Evolutionary conservation across 2,113 vertebrate genomes (phyloP), one percentile per base, ranked within the genome.

Genomic region (Arenaria interpres): DNA sequence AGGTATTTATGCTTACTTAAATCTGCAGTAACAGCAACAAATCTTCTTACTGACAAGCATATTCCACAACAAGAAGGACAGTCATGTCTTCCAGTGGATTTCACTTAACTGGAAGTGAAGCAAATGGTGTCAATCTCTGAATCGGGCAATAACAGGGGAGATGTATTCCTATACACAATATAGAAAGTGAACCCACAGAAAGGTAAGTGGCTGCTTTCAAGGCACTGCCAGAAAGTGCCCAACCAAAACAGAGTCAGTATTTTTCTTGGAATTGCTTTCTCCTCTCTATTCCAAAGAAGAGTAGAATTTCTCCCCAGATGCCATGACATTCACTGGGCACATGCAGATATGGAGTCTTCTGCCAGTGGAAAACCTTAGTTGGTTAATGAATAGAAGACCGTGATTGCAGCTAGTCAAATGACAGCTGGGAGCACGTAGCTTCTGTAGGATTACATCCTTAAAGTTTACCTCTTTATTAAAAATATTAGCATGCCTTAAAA

Each of bases 311-410:
- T 64, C 7, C 14, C 8, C 12, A 39, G 8, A 39, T 50, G 4
- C 8, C 10, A 23, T 19, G 18, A 68, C 19, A 23, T 69, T 74
- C 10, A 6, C 13, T 25, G 6, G 13, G 16, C 10, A 64, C 4
- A 4, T 7, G 5, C 27, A 12, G 14, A 28, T 43, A 33, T 0
- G 3, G 14, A 67, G 12, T 8, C 6, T 53, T 85, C 10, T 39
- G 46, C 14, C 45, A 48, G 25, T 35, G 62, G 53, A 53, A 86
- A 74, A 32, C 2, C 12, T 5, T 48, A 37, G 9, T 6, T 67
- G 24, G 27, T 6, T 72, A 62, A 37, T 8, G 22, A 59, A 46
- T n/a, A 59, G 39, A 64, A 51, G 30, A 16, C n/a, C 46, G 4
- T 12, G 7, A 6, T 20, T 89, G 32, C 21, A 85, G n/a, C 28